Percentiles rank a stretch among this genome's conserved stretches.
Conservation (phyloP, 2,113 vertebrate species). For the Bos indicus region DNA sequence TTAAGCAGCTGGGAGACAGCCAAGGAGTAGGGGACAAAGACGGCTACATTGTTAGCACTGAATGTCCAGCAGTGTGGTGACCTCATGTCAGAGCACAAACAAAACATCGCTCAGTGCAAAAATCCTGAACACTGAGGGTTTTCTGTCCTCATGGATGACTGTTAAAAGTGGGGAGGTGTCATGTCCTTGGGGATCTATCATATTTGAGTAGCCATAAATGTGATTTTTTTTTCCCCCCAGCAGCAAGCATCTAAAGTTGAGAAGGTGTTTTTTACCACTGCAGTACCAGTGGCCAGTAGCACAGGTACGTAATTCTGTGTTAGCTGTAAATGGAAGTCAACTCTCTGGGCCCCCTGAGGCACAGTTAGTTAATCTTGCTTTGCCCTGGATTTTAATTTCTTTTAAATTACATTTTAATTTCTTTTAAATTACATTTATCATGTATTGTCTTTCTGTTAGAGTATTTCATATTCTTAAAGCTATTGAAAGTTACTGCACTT, state of each 20-base stretch:
- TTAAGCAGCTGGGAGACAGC: conserved; percentile 21
- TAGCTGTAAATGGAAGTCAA: neutral
- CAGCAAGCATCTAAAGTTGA: conserved; percentile 94
- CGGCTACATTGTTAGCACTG: neutral
- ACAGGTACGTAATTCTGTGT: conserved; percentile 83
- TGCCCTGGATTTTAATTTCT: neutral
- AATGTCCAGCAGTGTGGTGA: conserved; percentile 37
- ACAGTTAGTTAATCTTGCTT: neutral
- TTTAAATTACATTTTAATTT: conserved; percentile 14
- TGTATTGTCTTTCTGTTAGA: neutral
- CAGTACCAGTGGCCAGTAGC: conserved; percentile 93
- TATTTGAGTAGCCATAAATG: neutral
- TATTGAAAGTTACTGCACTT: neutral
- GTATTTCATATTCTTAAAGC: neutral
- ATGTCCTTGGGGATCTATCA: neutral
- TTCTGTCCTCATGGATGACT: conserved; percentile 22
- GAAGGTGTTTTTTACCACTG: conserved; percentile 97
- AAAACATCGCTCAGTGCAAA: conserved; percentile 36
- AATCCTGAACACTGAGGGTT: conserved; percentile 12
- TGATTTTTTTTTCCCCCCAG: conserved; percentile 50
- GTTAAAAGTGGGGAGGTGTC: neutral
- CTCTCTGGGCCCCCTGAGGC: neutral
- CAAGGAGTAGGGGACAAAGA: conserved; percentile 8
- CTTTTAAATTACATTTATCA: neutral
- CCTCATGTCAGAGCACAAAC: conserved; percentile 50